Conservation (phyloP, 2,113 vertebrate genomes). For the Motacilla alba region DNA sequence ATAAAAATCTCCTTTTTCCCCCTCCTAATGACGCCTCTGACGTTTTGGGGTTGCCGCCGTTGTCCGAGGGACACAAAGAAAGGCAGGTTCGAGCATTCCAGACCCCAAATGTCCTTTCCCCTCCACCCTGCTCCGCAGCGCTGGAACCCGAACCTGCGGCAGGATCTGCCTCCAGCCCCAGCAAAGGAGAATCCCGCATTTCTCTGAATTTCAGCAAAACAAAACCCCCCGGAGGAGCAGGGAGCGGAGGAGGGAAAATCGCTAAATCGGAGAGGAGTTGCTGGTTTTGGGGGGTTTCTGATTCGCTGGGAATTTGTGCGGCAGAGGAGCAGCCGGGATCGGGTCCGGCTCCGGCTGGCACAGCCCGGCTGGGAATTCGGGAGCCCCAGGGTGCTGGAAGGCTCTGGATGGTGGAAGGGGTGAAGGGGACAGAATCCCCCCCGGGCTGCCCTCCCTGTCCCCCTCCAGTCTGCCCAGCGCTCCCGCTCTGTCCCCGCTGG, state of each 20-base stretch:
- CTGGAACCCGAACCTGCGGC: rapidly evolving
- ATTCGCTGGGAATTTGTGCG: neutral
- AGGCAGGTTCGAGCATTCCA: rapidly evolving
- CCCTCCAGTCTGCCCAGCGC: neutral
- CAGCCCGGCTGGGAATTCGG: neutral
- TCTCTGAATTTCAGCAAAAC: neutral
- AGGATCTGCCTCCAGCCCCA: neutral
- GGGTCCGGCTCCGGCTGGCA: rapidly evolving
- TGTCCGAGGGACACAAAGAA: too few relatives aligned
- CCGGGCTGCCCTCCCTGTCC: neutral
- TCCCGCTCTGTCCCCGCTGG: neutral
- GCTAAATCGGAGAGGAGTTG: rapidly evolving
- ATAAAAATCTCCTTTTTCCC: neutral
- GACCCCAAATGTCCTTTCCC: neutral
- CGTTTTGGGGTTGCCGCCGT: rapidly evolving
- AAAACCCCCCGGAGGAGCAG: rapidly evolving
- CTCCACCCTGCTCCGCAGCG: neutral
- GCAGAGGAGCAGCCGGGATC: neutral
- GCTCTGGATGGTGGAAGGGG: neutral
- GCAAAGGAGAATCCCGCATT: neutral
- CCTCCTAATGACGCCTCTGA: neutral
- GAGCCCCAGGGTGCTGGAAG: neutral
- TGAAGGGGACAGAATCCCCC: neutral
- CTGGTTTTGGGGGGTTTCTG: rapidly evolving
- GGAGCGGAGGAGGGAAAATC: rapidly evolving